Evolutionary conservation across 1,140 invertebrate species (phyloP).

Genomic region (Apis dorsata): DNA sequence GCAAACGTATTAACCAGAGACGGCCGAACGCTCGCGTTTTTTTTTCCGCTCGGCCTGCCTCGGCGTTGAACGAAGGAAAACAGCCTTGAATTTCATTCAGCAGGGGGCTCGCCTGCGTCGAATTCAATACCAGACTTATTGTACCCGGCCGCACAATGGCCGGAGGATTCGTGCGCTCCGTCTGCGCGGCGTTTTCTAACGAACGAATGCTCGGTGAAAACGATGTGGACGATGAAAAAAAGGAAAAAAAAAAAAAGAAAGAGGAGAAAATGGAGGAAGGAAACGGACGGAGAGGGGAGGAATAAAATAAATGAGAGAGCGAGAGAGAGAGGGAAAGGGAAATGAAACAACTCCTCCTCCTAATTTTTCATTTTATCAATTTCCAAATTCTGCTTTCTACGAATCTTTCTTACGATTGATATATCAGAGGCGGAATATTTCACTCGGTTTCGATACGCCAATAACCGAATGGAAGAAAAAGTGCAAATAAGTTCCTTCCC

Average conservation of each 20-base stretch:
- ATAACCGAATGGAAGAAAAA: no score
- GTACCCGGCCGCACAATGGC: conserved; percentile 23
- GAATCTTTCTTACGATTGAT: no score
- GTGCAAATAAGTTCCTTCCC: no score
- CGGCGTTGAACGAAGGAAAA: conserved; percentile 9
- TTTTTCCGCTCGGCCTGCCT: conserved; percentile 13
- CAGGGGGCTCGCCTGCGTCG: conserved; percentile 7
- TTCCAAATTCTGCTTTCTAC: no score
- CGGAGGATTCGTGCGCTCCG: conserved; percentile 11
- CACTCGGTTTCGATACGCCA: no score
- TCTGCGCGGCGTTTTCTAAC: conserved; percentile 32
- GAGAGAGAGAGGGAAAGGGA: no score
- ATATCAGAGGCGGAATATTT: no score
- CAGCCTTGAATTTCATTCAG: conserved; percentile 40
- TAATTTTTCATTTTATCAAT: no score
- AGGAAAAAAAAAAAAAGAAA: not conserved
- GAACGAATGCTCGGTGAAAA: conserved; percentile 15
- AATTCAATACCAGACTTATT: conserved; percentile 55
- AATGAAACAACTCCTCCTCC: no score
- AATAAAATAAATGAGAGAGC: not conserved
- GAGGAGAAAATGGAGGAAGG: not conserved
- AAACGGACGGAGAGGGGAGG: not conserved
- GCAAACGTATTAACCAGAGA: not conserved
- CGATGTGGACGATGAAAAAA: not conserved
- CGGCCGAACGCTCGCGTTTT: not conserved